Percentiles rank a stretch among this genome's conserved stretches.
Conservation (phyloP, 2,113 vertebrate species). For the Poeciliopsis retropinna region DNA sequence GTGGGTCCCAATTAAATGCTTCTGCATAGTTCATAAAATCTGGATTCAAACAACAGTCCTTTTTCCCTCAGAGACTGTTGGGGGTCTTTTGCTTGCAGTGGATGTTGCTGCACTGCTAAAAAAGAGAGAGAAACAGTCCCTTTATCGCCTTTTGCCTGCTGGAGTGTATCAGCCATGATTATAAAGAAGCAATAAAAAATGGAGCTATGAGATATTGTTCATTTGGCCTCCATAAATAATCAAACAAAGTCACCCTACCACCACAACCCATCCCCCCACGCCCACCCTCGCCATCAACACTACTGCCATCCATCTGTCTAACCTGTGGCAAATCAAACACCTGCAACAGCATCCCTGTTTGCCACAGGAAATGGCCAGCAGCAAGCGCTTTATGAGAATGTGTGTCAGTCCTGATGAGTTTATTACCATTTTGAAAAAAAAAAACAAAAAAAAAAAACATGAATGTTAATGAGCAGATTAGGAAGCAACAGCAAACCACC, state of each 20-base stretch:
- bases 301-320: conserved; percentile 47
- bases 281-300: conserved; percentile 20
- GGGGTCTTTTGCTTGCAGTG: conserved; percentile 47
- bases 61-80: conserved; percentile 39
- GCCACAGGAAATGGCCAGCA: conserved; percentile 28
- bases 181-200: conserved; percentile 34
- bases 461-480: conserved; percentile 62
- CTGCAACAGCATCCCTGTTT: conserved; percentile 42
- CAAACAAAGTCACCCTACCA: conserved; percentile 25
- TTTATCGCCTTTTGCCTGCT: conserved; percentile 30
- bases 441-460: conserved; percentile 23
- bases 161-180: conserved; percentile 56
- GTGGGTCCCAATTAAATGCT: conserved; percentile 42
- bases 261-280: conserved; percentile 6
- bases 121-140: conserved; percentile 19
- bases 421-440: conserved; percentile 43
- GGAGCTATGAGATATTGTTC: conserved; percentile 29
- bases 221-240: conserved; percentile 55
- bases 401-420: conserved; percentile 53
- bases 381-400: conserved; percentile 30
- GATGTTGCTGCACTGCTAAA: conserved; percentile 43
- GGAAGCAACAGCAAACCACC: conserved; percentile 40
- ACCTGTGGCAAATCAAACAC: conserved; percentile 67
- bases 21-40: conserved; percentile 30
- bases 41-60: conserved; percentile 41